Conservation (phyloP, 2,888 invertebrate genomes). For the Tortrix viridana region DNA sequence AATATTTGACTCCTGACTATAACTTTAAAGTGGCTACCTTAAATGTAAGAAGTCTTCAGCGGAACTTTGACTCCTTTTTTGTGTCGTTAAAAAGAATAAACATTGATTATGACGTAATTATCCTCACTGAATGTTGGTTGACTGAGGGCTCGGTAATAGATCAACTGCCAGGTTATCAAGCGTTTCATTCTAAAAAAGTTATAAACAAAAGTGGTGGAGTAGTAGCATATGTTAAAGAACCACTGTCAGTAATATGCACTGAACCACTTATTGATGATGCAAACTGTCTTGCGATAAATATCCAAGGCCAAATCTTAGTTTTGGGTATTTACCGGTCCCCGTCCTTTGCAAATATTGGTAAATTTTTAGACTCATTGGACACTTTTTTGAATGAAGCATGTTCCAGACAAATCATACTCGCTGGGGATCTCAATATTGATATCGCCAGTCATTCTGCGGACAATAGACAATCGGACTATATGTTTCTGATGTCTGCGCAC, state of each 20-base stretch:
- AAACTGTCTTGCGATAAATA: no score
- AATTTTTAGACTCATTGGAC: not conserved
- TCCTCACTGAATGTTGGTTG: constrained; percentile 7
- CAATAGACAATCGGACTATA: not conserved
- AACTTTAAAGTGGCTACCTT: not conserved
- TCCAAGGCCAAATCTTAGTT: not conserved
- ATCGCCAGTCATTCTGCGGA: not conserved
- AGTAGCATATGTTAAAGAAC: not conserved
- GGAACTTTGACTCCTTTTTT: constrained; percentile 1
- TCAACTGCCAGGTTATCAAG: constrained; percentile 2
- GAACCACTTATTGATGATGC: no score
- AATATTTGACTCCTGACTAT: not conserved
- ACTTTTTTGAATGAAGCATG: not conserved
- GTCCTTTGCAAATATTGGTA: not conserved
- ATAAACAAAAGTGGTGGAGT: constrained; percentile 8
- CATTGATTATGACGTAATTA: constrained; percentile 7
- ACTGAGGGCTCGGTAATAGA: not conserved
- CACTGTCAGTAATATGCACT: not conserved
- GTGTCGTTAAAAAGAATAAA: constrained; percentile 5
- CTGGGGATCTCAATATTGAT: constrained; percentile 8
- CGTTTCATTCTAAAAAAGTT: not conserved
- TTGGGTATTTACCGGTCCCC: constrained; percentile 5
- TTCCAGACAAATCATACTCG: not conserved
- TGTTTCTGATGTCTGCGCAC: constrained; percentile 3
- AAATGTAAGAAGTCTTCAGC: constrained; percentile 4